A percentile compares a stretch with the other conserved stretches of the same genome.
These are phyloP conservation scores for Globodera ellingtonae DNA, from an alignment of 1,140 invertebrate species.

Conservation along the genomic window DNA sequence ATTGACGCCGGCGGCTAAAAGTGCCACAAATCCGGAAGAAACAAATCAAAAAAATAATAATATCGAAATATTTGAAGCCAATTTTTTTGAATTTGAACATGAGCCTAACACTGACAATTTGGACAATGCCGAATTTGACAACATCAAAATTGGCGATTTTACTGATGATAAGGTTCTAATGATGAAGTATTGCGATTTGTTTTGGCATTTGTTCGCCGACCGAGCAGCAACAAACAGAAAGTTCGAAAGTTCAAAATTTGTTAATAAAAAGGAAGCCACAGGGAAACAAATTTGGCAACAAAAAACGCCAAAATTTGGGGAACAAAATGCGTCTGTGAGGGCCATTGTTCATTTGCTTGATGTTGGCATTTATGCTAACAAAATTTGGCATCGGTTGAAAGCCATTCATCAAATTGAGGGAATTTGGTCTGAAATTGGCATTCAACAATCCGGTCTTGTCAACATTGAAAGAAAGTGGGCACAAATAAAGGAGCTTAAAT, in stretches of 20 bases:
- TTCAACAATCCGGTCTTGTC: background rate
- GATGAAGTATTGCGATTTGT: background rate
- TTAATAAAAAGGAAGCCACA: background rate
- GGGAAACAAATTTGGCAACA: background rate
- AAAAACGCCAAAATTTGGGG: background rate
- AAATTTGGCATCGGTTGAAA: slow-evolving; percentile 10
- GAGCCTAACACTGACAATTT: background rate
- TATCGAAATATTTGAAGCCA: background rate
- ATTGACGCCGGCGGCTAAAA: too few relatives aligned
- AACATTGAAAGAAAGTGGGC: background rate
- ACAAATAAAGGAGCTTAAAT: background rate
- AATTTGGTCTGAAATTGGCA: background rate
- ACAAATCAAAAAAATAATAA: too few relatives aligned
- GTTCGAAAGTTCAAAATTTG: background rate
- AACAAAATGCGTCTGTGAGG: background rate
- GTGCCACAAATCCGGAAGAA: too few relatives aligned
- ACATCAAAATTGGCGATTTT: background rate
- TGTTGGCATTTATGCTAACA: background rate
- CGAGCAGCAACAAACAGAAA: background rate
- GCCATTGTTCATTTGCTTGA: background rate
- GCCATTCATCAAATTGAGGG: background rate
- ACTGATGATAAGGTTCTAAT: background rate
- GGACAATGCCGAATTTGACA: background rate
- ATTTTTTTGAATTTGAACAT: background rate
- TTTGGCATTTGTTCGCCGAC: background rate